A percentile compares a stretch with the other conserved stretches of the same genome.
phyloP scores from a whole-genome alignment of 2,888 invertebrate genomes.

The Patella caerulea region DNA sequence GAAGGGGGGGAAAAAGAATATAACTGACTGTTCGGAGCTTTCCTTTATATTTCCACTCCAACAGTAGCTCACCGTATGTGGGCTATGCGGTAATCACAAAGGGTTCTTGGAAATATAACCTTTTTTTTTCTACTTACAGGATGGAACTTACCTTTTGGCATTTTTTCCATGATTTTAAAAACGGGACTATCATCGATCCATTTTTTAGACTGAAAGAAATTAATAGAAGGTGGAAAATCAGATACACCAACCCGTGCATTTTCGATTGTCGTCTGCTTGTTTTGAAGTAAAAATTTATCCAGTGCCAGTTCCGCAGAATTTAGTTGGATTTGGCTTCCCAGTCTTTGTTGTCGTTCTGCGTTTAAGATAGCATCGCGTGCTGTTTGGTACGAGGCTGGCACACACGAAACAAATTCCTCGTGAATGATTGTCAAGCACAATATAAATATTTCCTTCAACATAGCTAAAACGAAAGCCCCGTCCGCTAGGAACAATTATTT shows the following conservation, averaged over 20 bases:
- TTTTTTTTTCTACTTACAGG: no score
- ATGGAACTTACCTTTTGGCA: constrained; percentile 57
- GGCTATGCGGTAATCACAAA: no score
- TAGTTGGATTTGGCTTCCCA: constrained; percentile 47
- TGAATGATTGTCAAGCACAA: neutral
- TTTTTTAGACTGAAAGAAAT: constrained; percentile 44
- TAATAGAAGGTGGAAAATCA: constrained; percentile 39
- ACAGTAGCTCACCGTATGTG: no score
- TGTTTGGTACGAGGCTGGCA: neutral
- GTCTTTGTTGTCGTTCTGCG: constrained; percentile 36
- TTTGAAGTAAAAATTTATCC: constrained; percentile 41
- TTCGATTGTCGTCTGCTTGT: constrained; percentile 32
- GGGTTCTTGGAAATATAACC: no score
- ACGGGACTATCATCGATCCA: constrained; percentile 48
- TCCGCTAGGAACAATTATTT: no score
- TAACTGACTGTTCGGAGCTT: no score
- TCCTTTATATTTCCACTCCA: no score
- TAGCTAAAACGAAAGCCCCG: neutral
- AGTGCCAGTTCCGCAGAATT: constrained; percentile 43
- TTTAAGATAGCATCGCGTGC: constrained; percentile 29
- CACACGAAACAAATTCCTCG: neutral
- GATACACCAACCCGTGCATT: constrained; percentile 26
- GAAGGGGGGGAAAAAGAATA: no score
- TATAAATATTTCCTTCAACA: neutral
- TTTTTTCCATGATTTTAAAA: constrained; percentile 50